Conservation (phyloP, 2,113 vertebrate species). For the Aplodontia rufa region DNA sequence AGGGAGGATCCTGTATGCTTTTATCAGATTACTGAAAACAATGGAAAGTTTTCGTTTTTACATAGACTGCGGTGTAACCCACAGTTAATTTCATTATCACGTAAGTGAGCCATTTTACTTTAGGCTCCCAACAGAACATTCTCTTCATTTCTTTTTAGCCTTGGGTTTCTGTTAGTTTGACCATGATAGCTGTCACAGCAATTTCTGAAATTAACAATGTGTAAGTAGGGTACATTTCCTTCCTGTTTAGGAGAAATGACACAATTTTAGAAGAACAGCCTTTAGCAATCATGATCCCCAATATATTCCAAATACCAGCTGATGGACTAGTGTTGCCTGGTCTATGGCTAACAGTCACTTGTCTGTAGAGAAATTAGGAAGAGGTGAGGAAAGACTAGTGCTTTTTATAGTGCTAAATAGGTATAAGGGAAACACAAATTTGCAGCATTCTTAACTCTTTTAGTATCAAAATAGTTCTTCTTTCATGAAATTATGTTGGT, state of each 20-base stretch:
- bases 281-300: background rate
- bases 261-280: background rate
- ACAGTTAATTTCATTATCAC: background rate
- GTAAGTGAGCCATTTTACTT: background rate
- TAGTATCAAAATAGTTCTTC: background rate
- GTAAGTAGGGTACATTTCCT: background rate
- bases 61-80: background rate
- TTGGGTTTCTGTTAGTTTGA: background rate
- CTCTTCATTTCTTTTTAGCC: background rate
- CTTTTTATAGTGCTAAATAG: background rate
- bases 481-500: background rate
- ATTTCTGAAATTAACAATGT: background rate
- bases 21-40: background rate
- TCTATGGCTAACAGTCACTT: background rate
- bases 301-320: background rate
- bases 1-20: background rate
- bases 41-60: background rate
- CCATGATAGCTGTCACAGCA: background rate
- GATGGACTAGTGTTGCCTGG: background rate
- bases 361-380: background rate
- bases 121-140: background rate
- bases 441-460: background rate
- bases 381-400: fast-evolving
- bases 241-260: background rate
- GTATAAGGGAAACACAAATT: background rate